These are phyloP conservation scores for Drosophila kepulauana DNA, from an alignment of 1,140 invertebrate genomes.

Conservation along the genomic window DNA sequence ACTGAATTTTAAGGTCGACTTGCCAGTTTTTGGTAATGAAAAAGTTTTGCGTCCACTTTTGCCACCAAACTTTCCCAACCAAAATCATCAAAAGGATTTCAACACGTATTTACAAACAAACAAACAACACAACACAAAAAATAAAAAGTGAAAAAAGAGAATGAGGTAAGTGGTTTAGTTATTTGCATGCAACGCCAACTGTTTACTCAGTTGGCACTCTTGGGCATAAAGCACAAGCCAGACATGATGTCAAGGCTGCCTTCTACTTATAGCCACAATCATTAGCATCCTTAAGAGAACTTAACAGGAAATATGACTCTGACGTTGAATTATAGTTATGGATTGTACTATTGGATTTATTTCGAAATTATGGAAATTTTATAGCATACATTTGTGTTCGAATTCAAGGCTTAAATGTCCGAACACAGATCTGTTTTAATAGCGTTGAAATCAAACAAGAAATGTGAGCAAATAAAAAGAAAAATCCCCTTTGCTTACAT, in stretches of 20 bases:
- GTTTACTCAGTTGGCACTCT: not conserved
- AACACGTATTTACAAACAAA: conserved; percentile 14
- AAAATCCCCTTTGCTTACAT: not conserved
- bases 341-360: not conserved
- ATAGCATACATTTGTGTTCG: not conserved
- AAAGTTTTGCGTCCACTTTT: conserved; percentile 35
- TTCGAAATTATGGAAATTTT: not conserved
- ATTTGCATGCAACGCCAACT: conserved; percentile 13
- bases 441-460: not conserved
- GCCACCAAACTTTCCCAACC: conserved; percentile 43
- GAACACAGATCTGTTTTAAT: conserved; percentile 7
- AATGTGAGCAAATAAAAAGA: conserved; percentile 6
- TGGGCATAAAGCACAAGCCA: conserved; percentile 1
- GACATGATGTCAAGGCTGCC: conserved; percentile 2
- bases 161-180: conserved; percentile 19
- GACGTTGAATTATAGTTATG: not conserved
- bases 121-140: not conserved
- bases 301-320: not conserved
- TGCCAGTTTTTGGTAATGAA: conserved; percentile 38
- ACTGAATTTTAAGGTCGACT: conserved; percentile 48
- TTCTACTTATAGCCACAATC: not conserved
- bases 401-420: not conserved
- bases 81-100: conserved; percentile 43
- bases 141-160: not conserved
- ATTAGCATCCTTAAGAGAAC: not conserved